These are phyloP conservation scores for Ophion slaviceki DNA, from an alignment of 2,888 invertebrate species.

Conservation along the genomic window DNA sequence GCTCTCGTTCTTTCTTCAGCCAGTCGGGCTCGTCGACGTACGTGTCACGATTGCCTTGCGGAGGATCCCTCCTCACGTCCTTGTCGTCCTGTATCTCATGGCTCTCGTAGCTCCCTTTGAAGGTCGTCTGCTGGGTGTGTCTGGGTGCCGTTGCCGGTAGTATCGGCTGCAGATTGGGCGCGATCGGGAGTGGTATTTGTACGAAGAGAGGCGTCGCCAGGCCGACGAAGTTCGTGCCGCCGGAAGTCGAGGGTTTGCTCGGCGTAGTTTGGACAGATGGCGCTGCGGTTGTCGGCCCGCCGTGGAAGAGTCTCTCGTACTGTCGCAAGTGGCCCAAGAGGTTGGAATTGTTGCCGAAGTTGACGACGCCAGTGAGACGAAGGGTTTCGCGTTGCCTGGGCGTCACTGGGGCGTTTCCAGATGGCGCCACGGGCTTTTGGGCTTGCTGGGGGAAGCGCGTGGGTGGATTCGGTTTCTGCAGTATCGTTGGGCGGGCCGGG, in stretches of 20 bases:
- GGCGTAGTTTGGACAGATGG: slow-evolving; percentile 30
- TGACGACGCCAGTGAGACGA: slow-evolving; percentile 80
- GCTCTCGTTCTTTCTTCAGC: slow-evolving; percentile 71
- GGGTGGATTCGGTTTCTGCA: slow-evolving; percentile 34
- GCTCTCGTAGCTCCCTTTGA: slow-evolving; percentile 72
- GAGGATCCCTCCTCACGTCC: slow-evolving; percentile 69
- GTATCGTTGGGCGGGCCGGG: neutral
- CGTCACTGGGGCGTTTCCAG: slow-evolving; percentile 51
- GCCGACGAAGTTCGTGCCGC: neutral
- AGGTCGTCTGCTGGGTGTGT: slow-evolving; percentile 25
- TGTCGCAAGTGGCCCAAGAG: slow-evolving; percentile 78
- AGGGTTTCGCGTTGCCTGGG: slow-evolving; percentile 78
- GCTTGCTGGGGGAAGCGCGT: slow-evolving; percentile 16
- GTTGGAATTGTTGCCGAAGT: slow-evolving; percentile 79
- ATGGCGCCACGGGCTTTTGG: slow-evolving; percentile 37
- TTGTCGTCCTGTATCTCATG: slow-evolving; percentile 71
- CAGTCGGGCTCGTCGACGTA: slow-evolving; percentile 71
- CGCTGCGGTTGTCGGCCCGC: slow-evolving; percentile 57
- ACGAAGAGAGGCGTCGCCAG: slow-evolving; percentile 73
- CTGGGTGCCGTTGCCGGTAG: slow-evolving; percentile 66
- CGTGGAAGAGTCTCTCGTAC: slow-evolving; percentile 80
- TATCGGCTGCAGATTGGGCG: slow-evolving; percentile 73
- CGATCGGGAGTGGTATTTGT: slow-evolving; percentile 78
- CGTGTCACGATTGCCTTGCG: slow-evolving; percentile 54
- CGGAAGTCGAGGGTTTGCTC: slow-evolving; percentile 1